Conservation (phyloP, 2,113 vertebrate species). For the Gymnorhina tibicen region DNA sequence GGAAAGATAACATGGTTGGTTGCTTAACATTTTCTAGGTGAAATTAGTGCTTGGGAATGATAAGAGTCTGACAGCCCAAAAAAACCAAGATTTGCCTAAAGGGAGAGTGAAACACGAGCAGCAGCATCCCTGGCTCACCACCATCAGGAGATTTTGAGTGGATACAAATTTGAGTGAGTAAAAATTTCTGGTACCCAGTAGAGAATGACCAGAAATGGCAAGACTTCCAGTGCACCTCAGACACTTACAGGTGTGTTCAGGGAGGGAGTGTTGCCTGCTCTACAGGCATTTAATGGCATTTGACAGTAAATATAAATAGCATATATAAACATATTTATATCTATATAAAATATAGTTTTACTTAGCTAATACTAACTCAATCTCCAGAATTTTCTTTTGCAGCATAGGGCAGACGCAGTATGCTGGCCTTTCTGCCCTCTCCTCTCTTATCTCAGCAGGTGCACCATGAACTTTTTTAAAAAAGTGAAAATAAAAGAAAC, state of each 20-base stretch:
- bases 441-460: neutral
- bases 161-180: neutral
- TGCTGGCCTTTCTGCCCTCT: neutral
- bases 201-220: neutral
- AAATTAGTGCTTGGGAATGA: neutral
- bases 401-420: neutral
- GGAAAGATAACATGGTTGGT: neutral
- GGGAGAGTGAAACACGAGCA: neutral
- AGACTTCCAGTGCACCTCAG: neutral
- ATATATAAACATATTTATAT: no score
- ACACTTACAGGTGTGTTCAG: accelerated
- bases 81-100: neutral
- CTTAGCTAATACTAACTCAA: neutral
- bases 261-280: neutral
- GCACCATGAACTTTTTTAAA: no score
- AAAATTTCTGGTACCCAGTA: neutral
- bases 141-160: neutral
- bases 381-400: neutral
- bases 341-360: neutral
- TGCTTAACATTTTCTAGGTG: neutral
- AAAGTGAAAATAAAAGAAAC: neutral
- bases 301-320: neutral
- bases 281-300: neutral
- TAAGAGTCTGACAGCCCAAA: neutral
- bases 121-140: neutral